Conservation (phyloP, 2,797 vertebrate genomes). For the Acrossocheilus fasciatus region DNA sequence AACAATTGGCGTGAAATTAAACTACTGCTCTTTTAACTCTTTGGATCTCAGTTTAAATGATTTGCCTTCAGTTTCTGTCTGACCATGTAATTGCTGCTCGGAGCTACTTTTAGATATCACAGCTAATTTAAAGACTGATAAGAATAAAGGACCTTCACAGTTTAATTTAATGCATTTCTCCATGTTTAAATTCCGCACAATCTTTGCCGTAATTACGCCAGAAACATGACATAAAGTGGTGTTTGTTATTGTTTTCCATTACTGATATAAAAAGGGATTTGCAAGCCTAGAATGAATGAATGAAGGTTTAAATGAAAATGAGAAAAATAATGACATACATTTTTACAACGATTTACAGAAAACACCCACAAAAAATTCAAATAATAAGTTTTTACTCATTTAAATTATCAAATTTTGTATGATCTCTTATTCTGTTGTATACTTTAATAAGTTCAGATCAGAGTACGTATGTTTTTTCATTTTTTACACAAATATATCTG, state of each 20-base stretch:
- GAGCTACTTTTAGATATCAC: not conserved
- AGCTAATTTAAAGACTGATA: not conserved
- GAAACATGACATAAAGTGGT: not conserved
- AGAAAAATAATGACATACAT: not conserved
- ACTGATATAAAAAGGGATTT: not conserved
- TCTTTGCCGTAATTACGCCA: not conserved
- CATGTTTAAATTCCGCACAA: not conserved
- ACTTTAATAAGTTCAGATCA: not conserved
- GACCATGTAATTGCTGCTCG: not conserved
- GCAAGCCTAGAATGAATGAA: not conserved
- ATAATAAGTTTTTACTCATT: not conserved
- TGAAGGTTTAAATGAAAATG: not conserved
- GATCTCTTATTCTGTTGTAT: not conserved
- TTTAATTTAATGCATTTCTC: not conserved
- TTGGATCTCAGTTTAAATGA: not conserved
- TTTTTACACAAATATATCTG: not conserved
- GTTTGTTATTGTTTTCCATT: not conserved
- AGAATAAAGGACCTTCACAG: not conserved
- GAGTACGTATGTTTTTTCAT: not conserved
- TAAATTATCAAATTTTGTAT: not conserved
- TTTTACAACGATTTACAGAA: not conserved
- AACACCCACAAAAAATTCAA: not conserved
- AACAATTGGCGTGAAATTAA: not conserved
- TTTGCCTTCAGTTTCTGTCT: not conserved
- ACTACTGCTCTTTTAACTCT: not conserved